Percentiles rank a stretch among this genome's conserved stretches.
phyloP scores from a whole-genome alignment of 2,888 invertebrate species.

The Venustoraphidia nigricollis region DNA sequence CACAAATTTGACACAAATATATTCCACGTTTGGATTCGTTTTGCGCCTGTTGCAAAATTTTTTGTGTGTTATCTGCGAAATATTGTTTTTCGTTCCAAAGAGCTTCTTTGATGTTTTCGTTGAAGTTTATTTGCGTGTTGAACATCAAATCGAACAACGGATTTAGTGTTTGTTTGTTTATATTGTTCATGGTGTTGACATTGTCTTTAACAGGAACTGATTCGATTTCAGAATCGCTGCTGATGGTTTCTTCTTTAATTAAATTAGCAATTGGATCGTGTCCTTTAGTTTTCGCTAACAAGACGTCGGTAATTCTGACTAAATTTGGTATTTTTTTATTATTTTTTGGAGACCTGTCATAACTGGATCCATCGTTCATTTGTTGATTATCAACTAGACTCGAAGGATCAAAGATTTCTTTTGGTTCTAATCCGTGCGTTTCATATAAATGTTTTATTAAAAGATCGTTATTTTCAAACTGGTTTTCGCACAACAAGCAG shows the following conservation, averaged over 20 bases:
- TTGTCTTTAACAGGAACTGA: too few relatives aligned
- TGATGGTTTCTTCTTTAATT: neutral
- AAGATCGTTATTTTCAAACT: constrained; percentile 28
- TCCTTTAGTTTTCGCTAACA: neutral
- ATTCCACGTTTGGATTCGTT: constrained; percentile 22
- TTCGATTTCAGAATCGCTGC: neutral
- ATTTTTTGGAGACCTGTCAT: constrained; percentile 13
- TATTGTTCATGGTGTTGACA: too few relatives aligned
- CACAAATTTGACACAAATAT: constrained; percentile 26
- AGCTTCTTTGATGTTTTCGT: neutral
- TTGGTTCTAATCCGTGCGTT: constrained; percentile 26
- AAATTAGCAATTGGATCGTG: constrained; percentile 5
- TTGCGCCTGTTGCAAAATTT: constrained; percentile 15
- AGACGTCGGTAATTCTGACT: constrained; percentile 24
- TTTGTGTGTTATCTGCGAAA: constrained; percentile 3
- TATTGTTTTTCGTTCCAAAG: constrained; percentile 3
- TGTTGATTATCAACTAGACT: neutral
- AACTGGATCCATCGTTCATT: constrained; percentile 8
- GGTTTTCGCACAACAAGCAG: constrained; percentile 35
- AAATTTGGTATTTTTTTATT: constrained; percentile 25
- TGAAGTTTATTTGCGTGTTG: neutral
- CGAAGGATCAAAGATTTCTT: neutral
- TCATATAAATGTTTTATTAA: constrained; percentile 34
- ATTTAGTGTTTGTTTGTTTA: too few relatives aligned
- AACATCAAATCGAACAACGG: too few relatives aligned